Evolutionary conservation across 2,797 vertebrate species (phyloP), one percentile per base, ranked within the genome.

Genomic region (Hyperoplus lanceolatus): DNA sequence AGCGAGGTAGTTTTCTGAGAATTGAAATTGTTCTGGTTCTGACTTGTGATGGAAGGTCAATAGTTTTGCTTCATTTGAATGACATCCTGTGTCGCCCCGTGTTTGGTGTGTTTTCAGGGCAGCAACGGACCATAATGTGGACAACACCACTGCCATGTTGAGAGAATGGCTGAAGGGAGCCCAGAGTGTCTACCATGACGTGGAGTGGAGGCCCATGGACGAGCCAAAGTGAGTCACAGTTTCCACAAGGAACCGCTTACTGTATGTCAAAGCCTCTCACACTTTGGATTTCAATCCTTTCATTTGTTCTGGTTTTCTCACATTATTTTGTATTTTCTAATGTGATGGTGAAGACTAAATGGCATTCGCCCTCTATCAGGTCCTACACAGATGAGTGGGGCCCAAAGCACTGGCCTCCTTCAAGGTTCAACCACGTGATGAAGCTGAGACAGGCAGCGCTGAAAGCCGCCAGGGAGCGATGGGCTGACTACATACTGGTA

Each of bases 401-500:
- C 53, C 97, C 98, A 0, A 99, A 99, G 73, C 97, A 99, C 75
- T 99, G 98, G 98, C 94, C 97, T 0, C 93, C 92, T 29, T 98
- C 97, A 42, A 95, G 98, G 9, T 99, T 99, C 91, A 94, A 95
- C 57, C 98, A 99, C 0, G 93, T 99, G 84, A 97, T 99, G 97
- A 99, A 97, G 82, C 96, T 99, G 41, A 95, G 97, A 1, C 98
- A 99, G 90, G 97, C 97, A 2, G 98, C 98, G 1, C 94, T 99
- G 87, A 96, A 96, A 12, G 91, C 97, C 2, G 97, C 97, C 5
- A 94, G 95, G 73, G 97, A 98, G 64, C 96, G 94, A 84, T 99
- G 98, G 98, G 97, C 98, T 16, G 98, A 99, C 89, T 99, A 97
- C 84, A 94, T 99, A 74, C 94, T 99, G 94, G 98, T 99, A 92